Conservation (phyloP, 1,140 invertebrate genomes). For the Drosophila lini region DNA sequence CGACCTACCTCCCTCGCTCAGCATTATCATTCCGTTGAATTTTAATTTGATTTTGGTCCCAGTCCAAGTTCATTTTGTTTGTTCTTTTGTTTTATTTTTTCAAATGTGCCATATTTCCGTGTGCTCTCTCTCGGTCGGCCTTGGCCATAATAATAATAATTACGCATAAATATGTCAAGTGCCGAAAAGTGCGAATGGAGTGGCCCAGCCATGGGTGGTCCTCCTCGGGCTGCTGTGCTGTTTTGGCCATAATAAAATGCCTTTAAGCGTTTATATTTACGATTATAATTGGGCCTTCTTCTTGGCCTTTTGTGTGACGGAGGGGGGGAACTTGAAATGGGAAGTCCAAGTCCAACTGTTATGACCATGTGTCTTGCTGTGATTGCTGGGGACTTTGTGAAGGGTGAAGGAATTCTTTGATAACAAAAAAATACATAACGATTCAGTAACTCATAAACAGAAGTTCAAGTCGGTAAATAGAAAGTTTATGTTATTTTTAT, state of each 20-base stretch:
- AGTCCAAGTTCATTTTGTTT: background rate
- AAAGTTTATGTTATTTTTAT: too few relatives aligned
- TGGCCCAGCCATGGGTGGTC: constrained; percentile 17
- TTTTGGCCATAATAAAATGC: constrained; percentile 56
- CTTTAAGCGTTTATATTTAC: constrained; percentile 52
- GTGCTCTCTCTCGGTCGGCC: constrained; percentile 11
- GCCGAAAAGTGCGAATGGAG: constrained; percentile 27
- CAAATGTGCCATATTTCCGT: constrained; percentile 25
- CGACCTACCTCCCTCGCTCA: background rate
- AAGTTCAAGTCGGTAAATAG: background rate
- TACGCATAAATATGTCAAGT: constrained; percentile 70
- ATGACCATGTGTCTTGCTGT: constrained; percentile 10
- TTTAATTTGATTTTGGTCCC: constrained; percentile 59
- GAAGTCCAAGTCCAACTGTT: constrained; percentile 22
- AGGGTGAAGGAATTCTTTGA: background rate
- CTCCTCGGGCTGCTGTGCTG: constrained; percentile 25
- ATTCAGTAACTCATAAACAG: background rate
- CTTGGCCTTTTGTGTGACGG: constrained; percentile 1
- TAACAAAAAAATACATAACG: background rate
- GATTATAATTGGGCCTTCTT: constrained; percentile 41
- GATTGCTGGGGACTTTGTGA: constrained; percentile 1
- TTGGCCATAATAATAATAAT: constrained; percentile 59
- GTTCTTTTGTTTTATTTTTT: background rate
- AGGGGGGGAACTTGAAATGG: background rate
- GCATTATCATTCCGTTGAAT: constrained; percentile 30